Evolutionary conservation across 2,888 invertebrate species (phyloP), one percentile per base, ranked within the genome.

Genomic region (Psococerastis gibbosa): DNA sequence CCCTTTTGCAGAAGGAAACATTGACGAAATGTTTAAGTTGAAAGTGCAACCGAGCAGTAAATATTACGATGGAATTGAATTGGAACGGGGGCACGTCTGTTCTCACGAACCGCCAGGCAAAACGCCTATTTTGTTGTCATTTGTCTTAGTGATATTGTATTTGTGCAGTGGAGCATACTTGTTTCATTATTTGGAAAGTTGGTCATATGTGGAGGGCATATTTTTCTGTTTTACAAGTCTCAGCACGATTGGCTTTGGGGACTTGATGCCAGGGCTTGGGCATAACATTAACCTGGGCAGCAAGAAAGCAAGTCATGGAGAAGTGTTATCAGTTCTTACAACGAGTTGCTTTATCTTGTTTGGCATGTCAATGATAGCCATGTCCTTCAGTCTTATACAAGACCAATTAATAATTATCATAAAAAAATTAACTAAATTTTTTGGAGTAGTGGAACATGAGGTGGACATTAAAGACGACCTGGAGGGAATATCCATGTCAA

Each of bases 161-260:
- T 75, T 95, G 54, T 78, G 80, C 46, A 76, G 85, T 27, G 95
- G 95, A 11, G 84, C 92, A 1, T 67, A 85, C 47, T 69, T 95
- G 50, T 97, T 97, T 62, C 79, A 83, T 48, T 70, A 80, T 43
- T 79, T 92, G 57, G 95, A 95, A 60, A 75, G 76, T 51, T 97
- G 95, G 97, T 78, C 76, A 47, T 71, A 85, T 32, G 67, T 92
- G 43, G 92, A 92, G 56, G 89, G 91, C 45, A 68, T 67, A 49
- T 71, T 61, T 54, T 70, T 70, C 55, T 69, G 68, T 50, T 70
- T 70, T 54, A 68, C 70, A 48, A 68, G 58, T 44, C 50, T 60
- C 46, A 81, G 83, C 18, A 85, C 84, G 9, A 84, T 85, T 51
- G 84, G 85, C 2, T 84, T 85, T 55, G 85, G 85, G 1, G 78